Evolutionary conservation across 2,888 invertebrate species (phyloP).

Genomic region (Teleiodes luculella): DNA sequence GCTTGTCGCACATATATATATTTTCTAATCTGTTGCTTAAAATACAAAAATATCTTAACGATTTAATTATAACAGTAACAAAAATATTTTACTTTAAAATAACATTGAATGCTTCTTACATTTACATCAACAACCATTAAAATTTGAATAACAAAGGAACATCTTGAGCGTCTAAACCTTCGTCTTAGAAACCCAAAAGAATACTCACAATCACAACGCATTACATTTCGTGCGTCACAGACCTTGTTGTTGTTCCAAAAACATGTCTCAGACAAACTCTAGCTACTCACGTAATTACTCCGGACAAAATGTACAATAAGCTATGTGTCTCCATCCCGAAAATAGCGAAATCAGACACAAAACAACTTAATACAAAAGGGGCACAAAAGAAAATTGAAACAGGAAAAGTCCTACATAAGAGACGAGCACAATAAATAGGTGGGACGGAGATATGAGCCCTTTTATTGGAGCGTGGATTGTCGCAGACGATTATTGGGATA

Average conservation of each 20-base stretch:
- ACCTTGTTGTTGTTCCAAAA: background rate
- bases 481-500: background rate
- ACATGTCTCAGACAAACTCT: conserved; percentile 6
- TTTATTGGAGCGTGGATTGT: conserved; percentile 3
- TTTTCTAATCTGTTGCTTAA: no score
- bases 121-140: background rate
- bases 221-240: conserved; percentile 4
- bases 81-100: no score
- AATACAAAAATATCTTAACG: no score
- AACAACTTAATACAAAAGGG: conserved; percentile 62
- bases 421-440: conserved; percentile 56
- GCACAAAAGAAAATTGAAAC: conserved; percentile 67
- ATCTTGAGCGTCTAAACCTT: background rate
- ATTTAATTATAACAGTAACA: no score
- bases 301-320: conserved; percentile 33
- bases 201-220: background rate
- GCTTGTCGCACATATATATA: no score
- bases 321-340: conserved; percentile 26
- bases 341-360: conserved; percentile 44
- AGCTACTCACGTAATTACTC: conserved; percentile 17
- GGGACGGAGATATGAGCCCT: background rate
- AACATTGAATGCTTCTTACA: no score
- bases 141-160: background rate
- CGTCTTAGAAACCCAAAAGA: background rate
- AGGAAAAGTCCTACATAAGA: conserved; percentile 55